These are phyloP conservation scores for Carassius carassius DNA, from an alignment of 2,113 vertebrate genomes.

Conservation along the genomic window DNA sequence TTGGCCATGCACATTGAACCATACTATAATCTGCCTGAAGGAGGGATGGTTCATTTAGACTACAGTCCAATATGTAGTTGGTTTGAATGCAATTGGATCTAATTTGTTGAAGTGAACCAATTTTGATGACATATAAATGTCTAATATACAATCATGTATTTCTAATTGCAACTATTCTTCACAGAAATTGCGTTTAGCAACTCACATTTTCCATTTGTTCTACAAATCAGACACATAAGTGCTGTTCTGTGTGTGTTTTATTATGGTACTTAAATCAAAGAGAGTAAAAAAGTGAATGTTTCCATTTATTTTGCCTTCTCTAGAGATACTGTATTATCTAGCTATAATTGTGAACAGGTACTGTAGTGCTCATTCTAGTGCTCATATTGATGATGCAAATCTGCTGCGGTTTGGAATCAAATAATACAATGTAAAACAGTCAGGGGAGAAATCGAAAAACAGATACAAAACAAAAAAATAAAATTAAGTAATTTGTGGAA, in stretches of 20 bases:
- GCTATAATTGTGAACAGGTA: neutral
- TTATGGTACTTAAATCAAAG: neutral
- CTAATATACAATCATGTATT: neutral
- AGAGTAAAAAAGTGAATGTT: neutral
- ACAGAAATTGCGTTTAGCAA: neutral
- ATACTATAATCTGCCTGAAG: neutral
- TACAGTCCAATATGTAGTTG: neutral
- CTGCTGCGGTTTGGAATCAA: neutral
- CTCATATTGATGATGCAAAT: neutral
- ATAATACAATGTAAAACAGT: neutral
- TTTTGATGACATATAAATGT: neutral
- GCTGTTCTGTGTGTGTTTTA: neutral
- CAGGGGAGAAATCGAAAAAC: neutral
- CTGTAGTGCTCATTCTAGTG: neutral
- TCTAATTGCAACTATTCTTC: neutral
- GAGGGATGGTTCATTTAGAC: neutral
- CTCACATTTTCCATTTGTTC: neutral
- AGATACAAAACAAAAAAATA: neutral
- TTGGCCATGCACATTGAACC: neutral
- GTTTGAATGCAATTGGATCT: neutral
- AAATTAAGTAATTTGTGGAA: neutral
- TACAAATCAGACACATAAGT: conserved; percentile 10
- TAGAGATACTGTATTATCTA: neutral
- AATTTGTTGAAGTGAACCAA: neutral
- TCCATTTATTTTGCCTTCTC: neutral